These are phyloP conservation scores for Trachymyrmex septentrionalis DNA, from an alignment of 1,140 invertebrate genomes.

Conservation along the genomic window DNA sequence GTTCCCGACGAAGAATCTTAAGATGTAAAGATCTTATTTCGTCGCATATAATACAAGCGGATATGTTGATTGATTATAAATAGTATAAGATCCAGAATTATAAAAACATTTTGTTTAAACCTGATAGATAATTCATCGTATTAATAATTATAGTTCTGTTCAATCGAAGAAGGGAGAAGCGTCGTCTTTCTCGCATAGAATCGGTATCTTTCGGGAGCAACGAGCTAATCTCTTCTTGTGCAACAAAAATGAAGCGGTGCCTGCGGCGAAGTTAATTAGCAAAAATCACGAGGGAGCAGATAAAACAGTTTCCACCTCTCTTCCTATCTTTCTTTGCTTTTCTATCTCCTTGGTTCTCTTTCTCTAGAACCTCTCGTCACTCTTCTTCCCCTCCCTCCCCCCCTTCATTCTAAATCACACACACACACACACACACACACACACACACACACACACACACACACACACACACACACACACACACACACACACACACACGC, in stretches of 20 bases:
- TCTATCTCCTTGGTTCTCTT: not conserved
- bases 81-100: not conserved
- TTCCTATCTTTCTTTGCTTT: not conserved
- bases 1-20: not conserved
- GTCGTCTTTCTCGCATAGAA: not conserved
- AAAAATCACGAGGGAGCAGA: slow-evolving; percentile 50
- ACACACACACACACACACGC: too few species aligned
- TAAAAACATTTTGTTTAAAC: not conserved
- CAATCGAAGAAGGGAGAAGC: slow-evolving; percentile 7
- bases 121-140: not conserved
- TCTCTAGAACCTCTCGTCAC: not conserved
- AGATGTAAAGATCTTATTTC: not conserved
- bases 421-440: too few species aligned
- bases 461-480: too few species aligned
- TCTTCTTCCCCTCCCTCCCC: not conserved
- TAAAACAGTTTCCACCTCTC: not conserved
- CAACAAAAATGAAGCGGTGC: slow-evolving; percentile 50
- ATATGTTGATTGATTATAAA: not conserved
- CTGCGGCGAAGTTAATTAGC: slow-evolving; percentile 59
- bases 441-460: too few species aligned
- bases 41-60: not conserved
- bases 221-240: slow-evolving; percentile 40
- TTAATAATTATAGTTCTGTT: slow-evolving; percentile 13
- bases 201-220: slow-evolving; percentile 51
- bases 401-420: not conserved